Evolutionary conservation across 2,797 vertebrate genomes (phyloP).

Genomic region (Ctenopoma kingsleyae): DNA sequence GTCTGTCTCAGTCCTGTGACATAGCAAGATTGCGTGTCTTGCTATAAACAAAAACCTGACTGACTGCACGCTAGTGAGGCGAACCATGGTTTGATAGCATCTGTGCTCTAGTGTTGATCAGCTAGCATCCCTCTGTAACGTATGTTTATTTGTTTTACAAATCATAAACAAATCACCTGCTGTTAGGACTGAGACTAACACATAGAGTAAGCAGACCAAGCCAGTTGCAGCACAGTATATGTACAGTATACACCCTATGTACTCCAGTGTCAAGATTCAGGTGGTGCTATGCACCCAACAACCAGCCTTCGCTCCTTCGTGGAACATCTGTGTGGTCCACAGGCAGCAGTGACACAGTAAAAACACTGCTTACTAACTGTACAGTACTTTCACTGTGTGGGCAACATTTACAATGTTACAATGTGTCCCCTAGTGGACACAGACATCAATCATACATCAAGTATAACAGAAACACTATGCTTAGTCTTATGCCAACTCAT

Average conservation of each 20-base stretch:
- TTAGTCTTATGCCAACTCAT: no score
- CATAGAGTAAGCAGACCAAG: not conserved
- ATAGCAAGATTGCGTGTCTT: constrained; percentile 33
- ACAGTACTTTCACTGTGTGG: not conserved
- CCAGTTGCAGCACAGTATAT: not conserved
- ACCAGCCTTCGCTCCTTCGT: not conserved
- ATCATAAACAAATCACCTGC: constrained; percentile 55
- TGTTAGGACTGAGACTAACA: constrained; percentile 30
- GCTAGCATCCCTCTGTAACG: constrained; percentile 8
- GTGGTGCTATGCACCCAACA: not conserved
- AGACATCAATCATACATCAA: not conserved
- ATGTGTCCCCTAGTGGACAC: no score
- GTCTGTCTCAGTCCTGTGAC: constrained; percentile 28
- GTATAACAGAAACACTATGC: no score
- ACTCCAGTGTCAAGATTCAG: not conserved
- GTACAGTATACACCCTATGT: not conserved
- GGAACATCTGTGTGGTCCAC: constrained; percentile 5
- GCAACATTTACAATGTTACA: not conserved
- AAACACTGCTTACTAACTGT: not conserved
- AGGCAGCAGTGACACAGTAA: not conserved
- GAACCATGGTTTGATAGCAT: constrained; percentile 38
- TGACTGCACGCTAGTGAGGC: constrained; percentile 26
- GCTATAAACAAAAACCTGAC: constrained; percentile 44
- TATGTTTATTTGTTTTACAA: constrained; percentile 20
- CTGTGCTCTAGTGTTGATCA: constrained; percentile 40